Base-by-base conservation (phyloP, 1,140 invertebrate species). In the Sarcophaga peregrina region DNA sequence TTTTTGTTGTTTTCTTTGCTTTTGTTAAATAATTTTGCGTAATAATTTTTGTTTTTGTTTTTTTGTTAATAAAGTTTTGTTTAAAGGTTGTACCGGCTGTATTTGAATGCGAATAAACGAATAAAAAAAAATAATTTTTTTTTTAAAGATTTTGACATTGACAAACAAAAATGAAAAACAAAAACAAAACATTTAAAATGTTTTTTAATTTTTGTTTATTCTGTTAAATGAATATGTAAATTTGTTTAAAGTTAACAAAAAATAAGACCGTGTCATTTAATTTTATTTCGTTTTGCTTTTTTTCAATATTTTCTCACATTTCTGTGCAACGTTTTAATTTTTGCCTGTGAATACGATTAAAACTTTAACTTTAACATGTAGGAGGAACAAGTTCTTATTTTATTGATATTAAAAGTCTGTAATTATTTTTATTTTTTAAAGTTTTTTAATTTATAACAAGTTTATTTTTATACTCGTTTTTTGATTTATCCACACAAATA, bases 341-440 rank as follows among this genome's bases (percentile, higher is more conserved):
- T 37, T 37, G 25, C 25, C 25, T 37, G 25, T 37, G 25, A 37
- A 37, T 37, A 37, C 4, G 25, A 37, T 37, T 37, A 37, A 37
- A 37, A 37, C n/a, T n/a, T n/a, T n/a, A 37, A 37, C 25, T 37
- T 68, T 68, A 2, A 5, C 17, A 68, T 68, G 62, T 68, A 68
- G 62, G 62, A 68, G 62, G 62, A 68, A 68, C 62, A 68, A 68
- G 62, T 68, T 68, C 62, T 68, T 68, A 9, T 68, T 17, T 68
- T 68, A 13, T 9, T 10, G 8, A 13, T 17, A 68, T 68, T 68
- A 20, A 7, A 25, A 68, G 13, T 68, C 62, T 68, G 20, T 25
- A 68, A 20, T 68, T 68, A 20, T 68, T 20, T 68, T 5, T 8
- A 25, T 68, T 68, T 68, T 68, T 68, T 62, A 17, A n/a, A 58